These are phyloP conservation scores for Acestrorhynchus altus DNA, from an alignment of 2,797 vertebrate species.

Conservation along the genomic window DNA sequence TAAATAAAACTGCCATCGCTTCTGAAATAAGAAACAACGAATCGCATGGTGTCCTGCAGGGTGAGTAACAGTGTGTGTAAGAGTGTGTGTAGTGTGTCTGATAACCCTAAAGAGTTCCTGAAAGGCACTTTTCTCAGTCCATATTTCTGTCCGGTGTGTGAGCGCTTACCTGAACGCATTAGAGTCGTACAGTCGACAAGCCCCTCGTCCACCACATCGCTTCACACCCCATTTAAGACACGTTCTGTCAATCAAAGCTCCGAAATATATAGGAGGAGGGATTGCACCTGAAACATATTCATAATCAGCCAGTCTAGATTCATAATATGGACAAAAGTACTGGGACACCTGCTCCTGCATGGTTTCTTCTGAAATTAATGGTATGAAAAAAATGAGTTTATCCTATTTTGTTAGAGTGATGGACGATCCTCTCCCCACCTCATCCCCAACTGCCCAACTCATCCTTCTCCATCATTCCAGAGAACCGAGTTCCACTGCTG, in stretches of 20 bases:
- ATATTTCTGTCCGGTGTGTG: background rate
- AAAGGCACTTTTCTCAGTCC: background rate
- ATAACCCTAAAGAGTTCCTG: too few species aligned
- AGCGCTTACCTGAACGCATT: constrained; percentile 76
- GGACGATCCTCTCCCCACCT: too few species aligned
- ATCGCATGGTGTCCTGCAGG: background rate
- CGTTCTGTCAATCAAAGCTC: constrained; percentile 88
- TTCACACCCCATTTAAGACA: constrained; percentile 91
- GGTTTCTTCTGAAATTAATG: too few species aligned
- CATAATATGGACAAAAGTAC: too few species aligned
- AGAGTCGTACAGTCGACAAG: constrained; percentile 86
- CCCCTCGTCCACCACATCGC: constrained; percentile 84
- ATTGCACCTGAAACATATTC: constrained; percentile 85
- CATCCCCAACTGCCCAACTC: too few species aligned
- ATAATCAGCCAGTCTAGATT: background rate
- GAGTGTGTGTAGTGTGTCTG: background rate
- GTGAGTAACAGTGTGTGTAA: background rate
- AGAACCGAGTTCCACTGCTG: too few species aligned
- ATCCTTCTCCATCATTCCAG: too few species aligned
- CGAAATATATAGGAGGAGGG: constrained; percentile 91
- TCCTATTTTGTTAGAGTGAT: too few species aligned
- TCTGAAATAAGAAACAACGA: too few species aligned
- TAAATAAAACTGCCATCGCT: too few species aligned
- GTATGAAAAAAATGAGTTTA: too few species aligned
- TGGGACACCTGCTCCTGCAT: too few species aligned